These are phyloP conservation scores for Holocentrus rufus DNA, from an alignment of 2,797 vertebrate genomes.

Conservation along the genomic window DNA sequence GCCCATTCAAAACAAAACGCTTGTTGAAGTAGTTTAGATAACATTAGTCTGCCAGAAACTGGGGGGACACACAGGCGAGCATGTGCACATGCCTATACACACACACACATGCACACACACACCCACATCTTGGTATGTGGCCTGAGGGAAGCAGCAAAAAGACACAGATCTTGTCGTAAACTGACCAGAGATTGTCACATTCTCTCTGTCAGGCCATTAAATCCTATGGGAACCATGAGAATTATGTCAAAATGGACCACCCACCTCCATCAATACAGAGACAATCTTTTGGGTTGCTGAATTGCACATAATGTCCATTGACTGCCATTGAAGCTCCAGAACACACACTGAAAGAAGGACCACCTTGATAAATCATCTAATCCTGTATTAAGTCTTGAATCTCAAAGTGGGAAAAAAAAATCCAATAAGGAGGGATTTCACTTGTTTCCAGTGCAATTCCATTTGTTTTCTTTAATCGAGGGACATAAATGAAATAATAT, in stretches of 20 bases:
- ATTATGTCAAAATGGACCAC: constrained; percentile 75
- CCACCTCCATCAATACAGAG: constrained; percentile 49
- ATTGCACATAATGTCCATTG: constrained; percentile 26
- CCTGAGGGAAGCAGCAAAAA: constrained; percentile 77
- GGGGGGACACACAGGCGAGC: constrained; percentile 15
- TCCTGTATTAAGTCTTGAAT: not conserved
- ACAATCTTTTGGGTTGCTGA: constrained; percentile 21
- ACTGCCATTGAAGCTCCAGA: too few species aligned
- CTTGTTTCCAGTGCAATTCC: not conserved
- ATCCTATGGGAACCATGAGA: constrained; percentile 82
- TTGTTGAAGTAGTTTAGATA: constrained; percentile 66
- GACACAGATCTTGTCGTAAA: constrained; percentile 82
- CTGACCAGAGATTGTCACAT: constrained; percentile 82
- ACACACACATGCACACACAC: constrained; percentile 39
- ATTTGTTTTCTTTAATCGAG: not conserved
- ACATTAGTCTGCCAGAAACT: constrained; percentile 42
- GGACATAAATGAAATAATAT: too few species aligned
- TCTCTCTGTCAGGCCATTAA: constrained; percentile 86
- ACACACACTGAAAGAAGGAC: constrained; percentile 7
- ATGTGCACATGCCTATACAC: constrained; percentile 41
- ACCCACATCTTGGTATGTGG: constrained; percentile 74
- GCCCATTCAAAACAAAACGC: constrained; percentile 53
- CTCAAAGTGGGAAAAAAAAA: too few species aligned
- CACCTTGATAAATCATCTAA: not conserved
- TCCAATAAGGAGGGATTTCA: too few species aligned